Conservation (phyloP, 64 coral and sea anemone species). For the Astreopora myriophthalma region DNA sequence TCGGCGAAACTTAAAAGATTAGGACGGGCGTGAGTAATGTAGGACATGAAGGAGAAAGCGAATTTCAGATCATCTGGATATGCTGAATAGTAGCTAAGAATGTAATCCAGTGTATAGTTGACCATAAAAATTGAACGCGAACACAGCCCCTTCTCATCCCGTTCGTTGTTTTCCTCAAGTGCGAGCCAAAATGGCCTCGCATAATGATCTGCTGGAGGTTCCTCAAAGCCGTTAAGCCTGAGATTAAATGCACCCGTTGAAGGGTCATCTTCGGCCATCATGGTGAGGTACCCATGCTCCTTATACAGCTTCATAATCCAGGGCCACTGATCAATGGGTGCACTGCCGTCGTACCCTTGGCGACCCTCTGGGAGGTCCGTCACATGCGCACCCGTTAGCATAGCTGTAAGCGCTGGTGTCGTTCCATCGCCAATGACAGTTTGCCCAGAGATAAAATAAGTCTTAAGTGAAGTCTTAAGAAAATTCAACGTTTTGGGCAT, state of each 20-base stretch:
- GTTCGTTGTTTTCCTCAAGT: slow-evolving; percentile 31
- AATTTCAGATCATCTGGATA: slow-evolving; percentile 80
- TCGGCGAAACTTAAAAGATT: slow-evolving; percentile 82
- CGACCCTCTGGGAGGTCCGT: slow-evolving; percentile 72
- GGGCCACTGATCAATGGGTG: slow-evolving; percentile 76
- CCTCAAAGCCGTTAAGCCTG: slow-evolving; percentile 60
- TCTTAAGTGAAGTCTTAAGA: slow-evolving; percentile 62
- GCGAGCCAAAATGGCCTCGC: slow-evolving; percentile 87
- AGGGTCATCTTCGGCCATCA: slow-evolving; percentile 84
- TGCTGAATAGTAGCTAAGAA: slow-evolving; percentile 69
- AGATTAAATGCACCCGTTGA: slow-evolving; percentile 75
- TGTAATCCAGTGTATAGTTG: slow-evolving; percentile 83
- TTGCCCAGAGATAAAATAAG: slow-evolving; percentile 79
- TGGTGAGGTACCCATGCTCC: slow-evolving; percentile 66
- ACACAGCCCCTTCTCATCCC: slow-evolving; percentile 80
- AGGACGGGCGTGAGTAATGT: slow-evolving; percentile 70
- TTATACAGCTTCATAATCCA: slow-evolving; percentile 80
- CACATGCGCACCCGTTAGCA: slow-evolving; percentile 71
- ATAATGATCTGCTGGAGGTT: slow-evolving; percentile 68
- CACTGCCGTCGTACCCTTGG: slow-evolving; percentile 43
- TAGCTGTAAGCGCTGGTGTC: slow-evolving; percentile 77
- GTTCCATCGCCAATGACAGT: slow-evolving; percentile 84
- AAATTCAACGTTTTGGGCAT: slow-evolving; percentile 67
- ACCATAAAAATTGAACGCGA: slow-evolving; percentile 76
- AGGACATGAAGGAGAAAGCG: slow-evolving; percentile 72